A percentile compares a stretch with the other conserved stretches of the same genome.
Evolutionary conservation across 2,888 invertebrate species (phyloP).

Genomic region (Heliconius hortense): DNA sequence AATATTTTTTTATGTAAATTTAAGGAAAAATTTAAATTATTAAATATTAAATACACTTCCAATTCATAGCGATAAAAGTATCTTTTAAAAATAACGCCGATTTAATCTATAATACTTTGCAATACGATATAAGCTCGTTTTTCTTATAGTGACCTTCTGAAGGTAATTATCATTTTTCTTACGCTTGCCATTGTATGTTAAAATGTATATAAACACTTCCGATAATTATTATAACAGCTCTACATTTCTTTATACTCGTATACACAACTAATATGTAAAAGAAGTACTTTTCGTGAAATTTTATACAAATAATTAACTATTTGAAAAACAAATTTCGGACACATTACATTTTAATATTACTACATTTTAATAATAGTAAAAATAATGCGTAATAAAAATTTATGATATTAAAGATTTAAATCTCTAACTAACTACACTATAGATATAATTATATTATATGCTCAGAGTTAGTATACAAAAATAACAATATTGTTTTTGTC

Average conservation of each 20-base stretch:
- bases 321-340: background rate
- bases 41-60: background rate
- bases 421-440: no score
- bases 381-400: background rate
- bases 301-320: background rate
- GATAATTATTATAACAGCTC: background rate
- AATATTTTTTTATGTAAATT: background rate
- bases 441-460: no score
- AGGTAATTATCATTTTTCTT: constrained; percentile 22
- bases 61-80: background rate
- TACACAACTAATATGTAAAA: background rate
- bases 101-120: background rate
- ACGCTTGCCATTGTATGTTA: constrained; percentile 21
- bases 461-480: no score
- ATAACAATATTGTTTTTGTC: no score
- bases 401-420: no score
- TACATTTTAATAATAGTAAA: background rate
- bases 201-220: constrained; percentile 10
- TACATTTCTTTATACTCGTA: background rate
- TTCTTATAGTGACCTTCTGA: constrained; percentile 15
- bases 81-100: background rate
- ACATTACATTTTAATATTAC: background rate
- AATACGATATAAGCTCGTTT: background rate
- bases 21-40: background rate
- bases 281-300: background rate